Percentiles rank a stretch among this genome's conserved stretches.
phyloP scores from a whole-genome alignment of 2,888 invertebrate species.

The Sialis fuliginosa region DNA sequence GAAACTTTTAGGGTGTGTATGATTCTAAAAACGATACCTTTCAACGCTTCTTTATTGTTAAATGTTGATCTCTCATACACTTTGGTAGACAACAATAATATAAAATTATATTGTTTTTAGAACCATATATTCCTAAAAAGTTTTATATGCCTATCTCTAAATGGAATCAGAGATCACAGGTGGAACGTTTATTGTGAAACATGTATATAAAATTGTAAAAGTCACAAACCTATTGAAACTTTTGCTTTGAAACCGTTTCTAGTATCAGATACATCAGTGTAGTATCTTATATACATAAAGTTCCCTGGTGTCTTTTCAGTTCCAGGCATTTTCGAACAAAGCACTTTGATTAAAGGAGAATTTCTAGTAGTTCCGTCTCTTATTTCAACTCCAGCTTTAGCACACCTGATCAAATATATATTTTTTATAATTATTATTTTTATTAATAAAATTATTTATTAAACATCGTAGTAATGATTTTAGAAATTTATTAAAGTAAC shows the following conservation, averaged over 20 bases:
- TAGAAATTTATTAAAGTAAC: too few species aligned
- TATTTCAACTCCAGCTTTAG: constrained; percentile 54
- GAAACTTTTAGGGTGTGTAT: too few species aligned
- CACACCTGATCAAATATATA: constrained; percentile 25
- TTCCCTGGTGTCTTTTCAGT: constrained; percentile 46
- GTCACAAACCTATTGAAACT: constrained; percentile 35
- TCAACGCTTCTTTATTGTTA: too few species aligned
- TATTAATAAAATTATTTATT: too few species aligned
- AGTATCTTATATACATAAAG: constrained; percentile 49
- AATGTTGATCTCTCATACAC: too few species aligned
- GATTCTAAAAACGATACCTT: too few species aligned
- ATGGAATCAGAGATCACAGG: too few species aligned
- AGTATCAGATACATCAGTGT: constrained; percentile 48
- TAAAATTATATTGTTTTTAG: too few species aligned
- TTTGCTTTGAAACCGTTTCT: constrained; percentile 61
- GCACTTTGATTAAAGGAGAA: constrained; percentile 45
- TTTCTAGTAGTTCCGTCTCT: constrained; percentile 62
- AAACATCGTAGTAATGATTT: too few species aligned
- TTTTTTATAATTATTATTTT: neutral
- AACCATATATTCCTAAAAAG: too few species aligned
- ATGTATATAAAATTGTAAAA: constrained; percentile 19
- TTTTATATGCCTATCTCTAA: too few species aligned
- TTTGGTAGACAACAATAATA: too few species aligned
- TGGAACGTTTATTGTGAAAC: neutral
- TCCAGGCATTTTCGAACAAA: constrained; percentile 41